Conservation (phyloP, 2,113 vertebrate genomes). For the Crotalus viridis region DNA sequence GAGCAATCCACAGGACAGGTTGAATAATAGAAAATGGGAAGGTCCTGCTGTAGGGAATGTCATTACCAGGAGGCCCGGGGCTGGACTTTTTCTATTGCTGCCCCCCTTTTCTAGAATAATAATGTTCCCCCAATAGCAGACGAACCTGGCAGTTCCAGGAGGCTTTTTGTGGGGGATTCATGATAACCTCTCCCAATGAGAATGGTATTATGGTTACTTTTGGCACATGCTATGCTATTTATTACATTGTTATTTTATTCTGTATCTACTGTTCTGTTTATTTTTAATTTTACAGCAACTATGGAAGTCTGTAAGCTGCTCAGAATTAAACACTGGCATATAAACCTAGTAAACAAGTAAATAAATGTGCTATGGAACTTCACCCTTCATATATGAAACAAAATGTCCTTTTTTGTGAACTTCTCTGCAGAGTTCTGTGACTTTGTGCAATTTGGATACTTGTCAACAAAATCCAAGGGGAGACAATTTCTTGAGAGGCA, state of each 20-base stretch:
- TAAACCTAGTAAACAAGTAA: neutral
- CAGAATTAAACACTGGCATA: neutral
- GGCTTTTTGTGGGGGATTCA: neutral
- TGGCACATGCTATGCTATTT: neutral
- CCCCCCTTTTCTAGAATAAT: neutral
- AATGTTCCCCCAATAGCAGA: neutral
- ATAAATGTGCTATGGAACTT: too few species aligned
- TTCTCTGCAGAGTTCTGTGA: neutral
- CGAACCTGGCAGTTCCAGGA: neutral
- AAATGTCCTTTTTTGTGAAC: neutral
- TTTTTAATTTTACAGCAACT: neutral
- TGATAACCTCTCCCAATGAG: neutral
- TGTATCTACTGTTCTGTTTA: neutral
- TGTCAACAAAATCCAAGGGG: neutral
- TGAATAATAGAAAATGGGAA: neutral
- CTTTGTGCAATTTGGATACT: neutral
- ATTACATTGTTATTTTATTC: neutral
- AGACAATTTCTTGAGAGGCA: neutral
- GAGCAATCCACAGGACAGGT: neutral
- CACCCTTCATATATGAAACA: neutral
- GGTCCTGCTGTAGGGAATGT: neutral
- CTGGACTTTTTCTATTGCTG: neutral
- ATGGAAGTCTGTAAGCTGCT: neutral
- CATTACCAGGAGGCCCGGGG: neutral
- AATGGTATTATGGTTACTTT: neutral